These are phyloP conservation scores for Teleopsis dalmanni DNA, from an alignment of 1,140 invertebrate genomes.

Conservation along the genomic window DNA sequence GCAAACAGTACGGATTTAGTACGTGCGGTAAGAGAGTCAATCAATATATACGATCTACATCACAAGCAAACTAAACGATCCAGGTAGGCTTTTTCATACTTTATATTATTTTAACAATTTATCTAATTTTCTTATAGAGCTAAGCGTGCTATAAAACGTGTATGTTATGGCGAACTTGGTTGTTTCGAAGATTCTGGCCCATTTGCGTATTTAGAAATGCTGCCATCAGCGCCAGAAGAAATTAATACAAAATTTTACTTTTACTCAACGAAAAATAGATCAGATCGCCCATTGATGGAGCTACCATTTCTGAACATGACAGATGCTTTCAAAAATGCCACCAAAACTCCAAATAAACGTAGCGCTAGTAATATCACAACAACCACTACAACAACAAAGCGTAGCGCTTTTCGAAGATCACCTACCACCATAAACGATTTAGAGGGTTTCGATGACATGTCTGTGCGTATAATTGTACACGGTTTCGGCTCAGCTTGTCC, in stretches of 20 bases:
- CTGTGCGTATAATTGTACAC: slow-evolving; percentile 86
- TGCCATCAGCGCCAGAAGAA: slow-evolving; percentile 80
- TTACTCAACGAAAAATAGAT: slow-evolving; percentile 56
- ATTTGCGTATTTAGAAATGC: slow-evolving; percentile 83
- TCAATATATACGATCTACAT: slow-evolving; percentile 20
- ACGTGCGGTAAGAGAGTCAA: slow-evolving; percentile 25
- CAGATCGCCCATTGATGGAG: slow-evolving; percentile 56
- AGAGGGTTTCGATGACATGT: slow-evolving; percentile 44
- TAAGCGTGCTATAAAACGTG: slow-evolving; percentile 61
- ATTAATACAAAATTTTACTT: slow-evolving; percentile 73
- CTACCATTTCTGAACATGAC: slow-evolving; percentile 62
- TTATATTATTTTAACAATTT: neutral
- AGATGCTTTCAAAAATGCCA: slow-evolving; percentile 40
- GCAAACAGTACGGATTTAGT: slow-evolving; percentile 26
- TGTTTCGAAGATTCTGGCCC: slow-evolving; percentile 88
- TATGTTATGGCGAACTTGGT: slow-evolving; percentile 87
- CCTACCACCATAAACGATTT: slow-evolving; percentile 29
- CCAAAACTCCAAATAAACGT: neutral
- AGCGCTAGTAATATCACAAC: neutral
- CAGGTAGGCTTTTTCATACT: slow-evolving; percentile 10
- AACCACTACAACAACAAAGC: neutral
- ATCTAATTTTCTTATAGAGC: slow-evolving; percentile 29
- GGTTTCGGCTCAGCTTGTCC: slow-evolving; percentile 88
- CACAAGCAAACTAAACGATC: slow-evolving; percentile 16
- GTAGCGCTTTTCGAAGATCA: slow-evolving; percentile 17